Conservation (phyloP, 2,113 vertebrate genomes). For the Paraplagusia blochii region DNA sequence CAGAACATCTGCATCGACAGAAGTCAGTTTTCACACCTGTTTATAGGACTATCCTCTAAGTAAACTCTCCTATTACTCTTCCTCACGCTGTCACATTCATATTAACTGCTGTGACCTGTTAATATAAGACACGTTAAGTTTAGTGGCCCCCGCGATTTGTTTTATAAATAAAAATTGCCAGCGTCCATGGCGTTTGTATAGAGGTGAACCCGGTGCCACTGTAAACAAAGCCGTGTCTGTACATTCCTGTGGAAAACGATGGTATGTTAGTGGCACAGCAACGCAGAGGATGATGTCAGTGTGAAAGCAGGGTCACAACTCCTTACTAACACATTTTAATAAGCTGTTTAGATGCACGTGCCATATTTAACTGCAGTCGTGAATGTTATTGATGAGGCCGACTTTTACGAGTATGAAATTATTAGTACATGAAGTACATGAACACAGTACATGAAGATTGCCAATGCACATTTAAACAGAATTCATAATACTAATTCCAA, state of each 20-base stretch:
- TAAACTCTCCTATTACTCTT: background rate
- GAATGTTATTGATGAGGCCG: background rate
- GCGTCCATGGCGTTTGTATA: slow-evolving; percentile 2
- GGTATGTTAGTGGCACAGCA: slow-evolving; percentile 3
- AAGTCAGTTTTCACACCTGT: no score
- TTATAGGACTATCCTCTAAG: background rate
- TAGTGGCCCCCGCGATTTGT: slow-evolving; percentile 5
- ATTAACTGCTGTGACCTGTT: background rate
- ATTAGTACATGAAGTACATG: no score
- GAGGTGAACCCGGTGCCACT: slow-evolving; percentile 12
- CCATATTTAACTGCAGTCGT: background rate
- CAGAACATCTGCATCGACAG: no score
- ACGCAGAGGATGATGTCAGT: slow-evolving; percentile 1
- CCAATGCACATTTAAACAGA: no score
- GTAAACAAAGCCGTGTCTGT: slow-evolving; percentile 19
- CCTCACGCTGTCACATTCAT: background rate
- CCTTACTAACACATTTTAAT: slow-evolving; percentile 5
- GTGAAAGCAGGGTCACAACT: background rate
- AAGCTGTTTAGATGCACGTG: slow-evolving; percentile 10
- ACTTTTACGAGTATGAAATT: no score
- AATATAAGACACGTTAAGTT: background rate
- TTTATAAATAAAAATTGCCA: slow-evolving; percentile 16
- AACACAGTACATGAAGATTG: no score
- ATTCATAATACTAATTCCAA: no score
- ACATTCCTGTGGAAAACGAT: slow-evolving; percentile 30